Evolutionary conservation across 2,888 invertebrate genomes (phyloP).

Genomic region (Hypomecis atomaria): DNA sequence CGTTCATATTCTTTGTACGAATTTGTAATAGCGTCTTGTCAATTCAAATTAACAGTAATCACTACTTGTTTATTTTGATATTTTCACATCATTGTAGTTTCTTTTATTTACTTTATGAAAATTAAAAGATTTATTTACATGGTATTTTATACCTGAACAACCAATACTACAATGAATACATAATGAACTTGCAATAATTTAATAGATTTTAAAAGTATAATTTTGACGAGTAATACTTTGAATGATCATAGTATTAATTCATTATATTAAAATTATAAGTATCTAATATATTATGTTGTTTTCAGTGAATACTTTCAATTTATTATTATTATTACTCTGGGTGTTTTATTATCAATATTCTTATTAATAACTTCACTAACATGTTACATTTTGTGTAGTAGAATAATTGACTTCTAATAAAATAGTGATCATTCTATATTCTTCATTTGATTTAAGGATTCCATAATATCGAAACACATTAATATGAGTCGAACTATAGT

Average conservation of each 20-base stretch:
- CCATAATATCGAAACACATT: too few relatives aligned
- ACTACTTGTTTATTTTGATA: too few relatives aligned
- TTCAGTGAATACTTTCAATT: slow-evolving; percentile 12
- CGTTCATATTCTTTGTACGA: slow-evolving; percentile 17
- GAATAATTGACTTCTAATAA: slow-evolving; percentile 31
- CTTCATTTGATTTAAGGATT: not conserved
- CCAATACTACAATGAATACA: not conserved
- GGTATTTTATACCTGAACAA: slow-evolving; percentile 32
- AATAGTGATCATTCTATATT: slow-evolving; percentile 23
- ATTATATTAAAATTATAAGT: not conserved
- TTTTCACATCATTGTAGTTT: not conserved
- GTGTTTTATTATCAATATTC: slow-evolving; percentile 14
- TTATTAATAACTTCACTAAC: slow-evolving; percentile 19
- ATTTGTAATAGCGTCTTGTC: slow-evolving; percentile 2
- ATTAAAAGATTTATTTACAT: slow-evolving; percentile 25
- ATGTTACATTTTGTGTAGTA: slow-evolving; percentile 21
- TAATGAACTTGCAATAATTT: not conserved
- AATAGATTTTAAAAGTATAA: not conserved
- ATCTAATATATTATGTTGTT: not conserved
- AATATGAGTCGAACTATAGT: not conserved
- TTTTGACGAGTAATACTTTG: not conserved
- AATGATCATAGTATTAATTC: not conserved
- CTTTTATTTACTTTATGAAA: slow-evolving; percentile 1
- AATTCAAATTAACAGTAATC: not conserved
- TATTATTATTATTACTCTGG: slow-evolving; percentile 1